Base-by-base conservation (phyloP, 2,888 invertebrate genomes). In the Psylliodes chrysocephalus region DNA sequence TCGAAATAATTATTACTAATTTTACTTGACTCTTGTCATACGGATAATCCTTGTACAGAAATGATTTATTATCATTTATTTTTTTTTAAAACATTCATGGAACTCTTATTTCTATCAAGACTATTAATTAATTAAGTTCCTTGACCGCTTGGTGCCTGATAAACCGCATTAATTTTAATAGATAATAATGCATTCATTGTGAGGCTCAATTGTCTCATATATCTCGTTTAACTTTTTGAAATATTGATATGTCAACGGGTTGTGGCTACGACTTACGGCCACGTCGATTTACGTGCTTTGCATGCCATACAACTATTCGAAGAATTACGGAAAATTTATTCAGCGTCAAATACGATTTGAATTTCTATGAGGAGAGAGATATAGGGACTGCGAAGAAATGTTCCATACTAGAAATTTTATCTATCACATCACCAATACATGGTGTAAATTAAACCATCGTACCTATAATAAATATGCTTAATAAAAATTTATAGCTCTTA, bases 71-170 rank as follows among this genome's bases (percentile, higher is more conserved):
- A 6, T 6, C 6, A 6, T 22, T 22, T 22, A 4, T 2, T 22
- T 22, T 22, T 22, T 22, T 22, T 22, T 22, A 2, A 22, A 22
- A 22, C 22, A 22, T 4, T 22, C 22, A 6, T 22, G 2, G 6
- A 22, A 22, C 22, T 4, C 22, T 22, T 22, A 22, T 22, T 22
- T 22, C 22, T 22, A 22, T 22, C 22, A 22, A 22, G 22, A 22
- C 22, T 22, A 22, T 22, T 22, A 22, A 60, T 60, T 63, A 63
- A 68, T 67, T 66, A 68, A 56, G 71, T 71, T 71, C 69, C 28
- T 68, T 71, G 71, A 69, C 69, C 64, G 64, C 64, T 22, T 19
- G 19, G 46, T 57, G 49, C 22, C 46, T 61, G 60, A 64, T 67
- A 63, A 64, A 67, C 60, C 52, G 35, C 44, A 64, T 64, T 64